Evolutionary conservation across 2,888 invertebrate species (phyloP).

Genomic region (Charanyca ferruginea): DNA sequence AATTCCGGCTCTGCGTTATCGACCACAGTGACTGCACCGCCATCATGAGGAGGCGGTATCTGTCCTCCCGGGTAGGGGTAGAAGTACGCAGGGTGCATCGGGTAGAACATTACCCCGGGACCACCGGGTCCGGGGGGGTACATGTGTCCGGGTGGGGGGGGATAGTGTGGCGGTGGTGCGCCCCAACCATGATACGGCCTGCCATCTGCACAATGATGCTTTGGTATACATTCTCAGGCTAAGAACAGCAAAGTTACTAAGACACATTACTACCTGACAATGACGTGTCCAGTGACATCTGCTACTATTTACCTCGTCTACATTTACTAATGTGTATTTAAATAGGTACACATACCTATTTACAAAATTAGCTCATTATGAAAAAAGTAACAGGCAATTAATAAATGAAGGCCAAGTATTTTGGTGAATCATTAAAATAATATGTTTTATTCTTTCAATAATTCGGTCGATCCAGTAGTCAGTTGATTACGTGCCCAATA

Average conservation of each 20-base stretch:
- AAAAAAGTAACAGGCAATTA: neutral
- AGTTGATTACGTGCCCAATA: slow-evolving; percentile 23
- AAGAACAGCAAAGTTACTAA: neutral
- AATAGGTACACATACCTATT: neutral
- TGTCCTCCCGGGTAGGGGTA: slow-evolving; percentile 77
- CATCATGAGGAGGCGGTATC: slow-evolving; percentile 66
- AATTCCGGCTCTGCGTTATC: slow-evolving; percentile 79
- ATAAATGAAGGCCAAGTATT: neutral
- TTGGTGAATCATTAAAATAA: slow-evolving; percentile 14
- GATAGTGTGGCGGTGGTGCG: slow-evolving; percentile 67
- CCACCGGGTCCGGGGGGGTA: slow-evolving; percentile 62
- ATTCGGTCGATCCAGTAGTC: slow-evolving; percentile 5
- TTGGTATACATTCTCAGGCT: slow-evolving; percentile 34
- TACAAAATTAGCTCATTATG: neutral
- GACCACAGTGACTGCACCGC: slow-evolving; percentile 74
- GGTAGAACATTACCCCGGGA: slow-evolving; percentile 81
- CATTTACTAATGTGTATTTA: neutral
- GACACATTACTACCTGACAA: neutral
- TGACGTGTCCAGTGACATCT: neutral
- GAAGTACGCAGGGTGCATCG: slow-evolving; percentile 86
- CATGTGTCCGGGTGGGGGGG: slow-evolving; percentile 67
- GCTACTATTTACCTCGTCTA: neutral
- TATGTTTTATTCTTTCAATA: neutral
- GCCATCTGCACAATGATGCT: slow-evolving; percentile 77
- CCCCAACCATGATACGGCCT: slow-evolving; percentile 86